Evolutionary conservation across 1,140 invertebrate genomes (phyloP).

Genomic region (Drosophila setifemur): DNA sequence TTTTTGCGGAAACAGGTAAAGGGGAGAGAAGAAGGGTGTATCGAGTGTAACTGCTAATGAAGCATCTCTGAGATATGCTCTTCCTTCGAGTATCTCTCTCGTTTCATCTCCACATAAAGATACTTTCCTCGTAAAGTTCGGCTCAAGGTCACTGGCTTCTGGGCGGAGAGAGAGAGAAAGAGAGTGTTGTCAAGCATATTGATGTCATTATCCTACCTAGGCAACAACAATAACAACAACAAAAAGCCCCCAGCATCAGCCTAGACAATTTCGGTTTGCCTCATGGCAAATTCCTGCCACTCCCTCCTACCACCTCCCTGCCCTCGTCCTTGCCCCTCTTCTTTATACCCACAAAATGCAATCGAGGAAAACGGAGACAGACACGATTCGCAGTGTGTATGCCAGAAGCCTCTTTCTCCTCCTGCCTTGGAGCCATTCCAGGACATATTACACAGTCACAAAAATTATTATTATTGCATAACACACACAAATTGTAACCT

Average conservation of each 20-base stretch:
- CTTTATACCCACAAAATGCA: slow-evolving; percentile 43
- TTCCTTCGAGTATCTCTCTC: background rate
- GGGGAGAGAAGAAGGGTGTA: background rate
- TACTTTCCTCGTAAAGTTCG: background rate
- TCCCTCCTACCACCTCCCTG: too few relatives aligned
- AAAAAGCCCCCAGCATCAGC: slow-evolving; percentile 10
- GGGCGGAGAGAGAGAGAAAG: too few relatives aligned
- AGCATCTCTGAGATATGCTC: background rate
- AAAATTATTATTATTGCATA: background rate
- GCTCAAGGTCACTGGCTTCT: slow-evolving; percentile 40
- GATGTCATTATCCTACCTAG: slow-evolving; percentile 65
- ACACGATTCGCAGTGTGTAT: slow-evolving; percentile 75
- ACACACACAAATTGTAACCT: background rate
- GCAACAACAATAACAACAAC: too few relatives aligned
- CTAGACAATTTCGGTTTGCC: slow-evolving; percentile 52
- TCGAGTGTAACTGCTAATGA: slow-evolving; percentile 21
- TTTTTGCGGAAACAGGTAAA: background rate
- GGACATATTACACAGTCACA: background rate
- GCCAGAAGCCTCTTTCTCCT: slow-evolving; percentile 38
- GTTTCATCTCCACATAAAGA: background rate
- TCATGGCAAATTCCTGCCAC: slow-evolving; percentile 35
- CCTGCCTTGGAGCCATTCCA: slow-evolving; percentile 19
- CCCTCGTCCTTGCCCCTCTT: too few relatives aligned
- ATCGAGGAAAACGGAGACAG: slow-evolving; percentile 37
- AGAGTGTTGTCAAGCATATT: slow-evolving; percentile 33